Percentiles rank a stretch among this genome's conserved stretches.
phyloP scores from a whole-genome alignment of 1,140 invertebrate genomes.

The Mylabris phalerata region DNA sequence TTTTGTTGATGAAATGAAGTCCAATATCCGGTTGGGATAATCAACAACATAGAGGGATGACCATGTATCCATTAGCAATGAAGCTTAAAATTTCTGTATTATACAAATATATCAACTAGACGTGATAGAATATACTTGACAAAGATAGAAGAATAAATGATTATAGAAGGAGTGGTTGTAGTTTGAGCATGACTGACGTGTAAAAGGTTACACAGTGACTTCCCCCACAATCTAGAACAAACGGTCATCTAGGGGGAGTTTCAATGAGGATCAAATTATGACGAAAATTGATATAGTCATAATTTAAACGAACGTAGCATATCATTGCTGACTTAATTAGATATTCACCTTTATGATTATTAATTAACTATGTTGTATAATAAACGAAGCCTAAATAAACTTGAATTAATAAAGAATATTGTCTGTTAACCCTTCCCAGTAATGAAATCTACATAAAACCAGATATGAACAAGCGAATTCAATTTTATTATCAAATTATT shows the following conservation, averaged over 20 bases:
- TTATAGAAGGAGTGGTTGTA: neutral
- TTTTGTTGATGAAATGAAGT: slow-evolving; percentile 27
- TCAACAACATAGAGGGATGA: slow-evolving; percentile 18
- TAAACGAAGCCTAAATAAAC: neutral
- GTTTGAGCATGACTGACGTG: slow-evolving; percentile 11
- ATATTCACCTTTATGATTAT: slow-evolving; percentile 8
- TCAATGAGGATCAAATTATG: slow-evolving; percentile 13
- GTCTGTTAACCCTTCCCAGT: slow-evolving; percentile 10
- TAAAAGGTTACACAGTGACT: slow-evolving; percentile 8
- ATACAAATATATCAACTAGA: slow-evolving; percentile 1
- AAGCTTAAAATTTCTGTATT: slow-evolving; percentile 12
- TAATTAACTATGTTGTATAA: slow-evolving; percentile 5
- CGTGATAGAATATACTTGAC: neutral
- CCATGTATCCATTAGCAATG: slow-evolving; percentile 15
- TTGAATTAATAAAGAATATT: slow-evolving; percentile 14
- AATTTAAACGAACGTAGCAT: slow-evolving; percentile 5
- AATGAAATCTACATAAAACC: neutral
- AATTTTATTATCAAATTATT: too few relatives aligned
- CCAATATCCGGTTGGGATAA: slow-evolving; percentile 27
- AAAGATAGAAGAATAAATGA: slow-evolving; percentile 13
- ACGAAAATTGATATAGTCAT: slow-evolving; percentile 12
- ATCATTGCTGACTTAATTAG: slow-evolving; percentile 10
- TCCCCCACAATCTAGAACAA: slow-evolving; percentile 10
- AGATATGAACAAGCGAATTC: too few relatives aligned
- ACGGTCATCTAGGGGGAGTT: slow-evolving; percentile 10